Conservation (phyloP, 2,888 invertebrate species). For the Euspilapteryx auroguttella region DNA sequence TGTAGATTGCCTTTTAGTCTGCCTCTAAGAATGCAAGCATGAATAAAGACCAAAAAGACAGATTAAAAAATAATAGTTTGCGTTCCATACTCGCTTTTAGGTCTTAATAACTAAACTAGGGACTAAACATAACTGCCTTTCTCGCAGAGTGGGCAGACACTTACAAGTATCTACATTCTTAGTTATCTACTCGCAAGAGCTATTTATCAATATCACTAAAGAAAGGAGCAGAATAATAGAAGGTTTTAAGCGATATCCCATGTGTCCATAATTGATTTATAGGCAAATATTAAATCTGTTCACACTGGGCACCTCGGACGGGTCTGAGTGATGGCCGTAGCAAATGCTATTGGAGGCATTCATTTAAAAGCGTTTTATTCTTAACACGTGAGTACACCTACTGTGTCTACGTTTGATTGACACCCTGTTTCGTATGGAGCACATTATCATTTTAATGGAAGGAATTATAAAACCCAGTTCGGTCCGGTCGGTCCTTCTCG, state of each 20-base stretch:
- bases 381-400: constrained; percentile 18
- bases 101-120: too few relatives aligned
- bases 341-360: constrained; percentile 30
- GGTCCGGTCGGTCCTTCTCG: constrained; percentile 38
- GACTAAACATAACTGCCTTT: too few relatives aligned
- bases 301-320: constrained; percentile 25
- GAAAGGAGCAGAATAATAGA: constrained; percentile 31
- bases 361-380: constrained; percentile 26
- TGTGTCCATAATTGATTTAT: constrained; percentile 52
- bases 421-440: constrained; percentile 17
- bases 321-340: constrained; percentile 35
- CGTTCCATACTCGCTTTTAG: too few relatives aligned
- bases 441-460: background rate
- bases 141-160: too few relatives aligned
- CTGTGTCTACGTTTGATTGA: constrained; percentile 27
- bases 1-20: too few relatives aligned
- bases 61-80: too few relatives aligned
- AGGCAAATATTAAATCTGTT: constrained; percentile 56
- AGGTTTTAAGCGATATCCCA: constrained; percentile 31
- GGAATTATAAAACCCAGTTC: constrained; percentile 17
- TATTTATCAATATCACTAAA: constrained; percentile 27
- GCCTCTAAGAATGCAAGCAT: too few relatives aligned
- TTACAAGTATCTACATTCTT: too few relatives aligned
- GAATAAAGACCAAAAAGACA: too few relatives aligned
- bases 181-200: too few relatives aligned